Conservation (phyloP, 2,113 vertebrate genomes). For the Melanerpes formicivorus region DNA sequence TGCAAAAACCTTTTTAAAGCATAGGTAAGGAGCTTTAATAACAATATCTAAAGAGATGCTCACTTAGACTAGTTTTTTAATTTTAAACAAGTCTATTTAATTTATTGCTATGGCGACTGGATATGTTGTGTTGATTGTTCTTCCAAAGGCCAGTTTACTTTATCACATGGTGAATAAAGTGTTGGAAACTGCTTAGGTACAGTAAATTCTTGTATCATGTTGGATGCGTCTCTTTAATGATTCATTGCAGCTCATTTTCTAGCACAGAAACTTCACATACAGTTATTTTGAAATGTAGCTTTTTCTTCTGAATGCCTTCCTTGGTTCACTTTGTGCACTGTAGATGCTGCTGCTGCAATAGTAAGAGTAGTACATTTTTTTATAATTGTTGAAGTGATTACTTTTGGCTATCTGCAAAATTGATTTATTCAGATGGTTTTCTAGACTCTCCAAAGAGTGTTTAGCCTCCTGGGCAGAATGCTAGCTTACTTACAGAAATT, state of each 20-base stretch:
- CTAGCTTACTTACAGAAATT: neutral
- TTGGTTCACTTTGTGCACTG: neutral
- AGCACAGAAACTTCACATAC: neutral
- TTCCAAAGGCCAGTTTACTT: neutral
- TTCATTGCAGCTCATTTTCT: slow-evolving; percentile 2
- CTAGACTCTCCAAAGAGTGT: neutral
- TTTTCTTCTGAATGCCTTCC: neutral
- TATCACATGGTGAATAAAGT: neutral
- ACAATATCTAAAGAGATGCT: neutral
- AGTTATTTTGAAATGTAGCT: neutral
- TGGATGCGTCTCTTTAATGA: neutral
- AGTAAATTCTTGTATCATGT: neutral
- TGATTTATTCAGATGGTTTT: neutral
- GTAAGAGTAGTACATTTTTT: neutral
- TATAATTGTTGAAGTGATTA: neutral
- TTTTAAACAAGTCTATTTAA: neutral
- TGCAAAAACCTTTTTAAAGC: slow-evolving; percentile 23
- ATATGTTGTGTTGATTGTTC: neutral
- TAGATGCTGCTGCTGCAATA: neutral
- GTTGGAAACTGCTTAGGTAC: neutral
- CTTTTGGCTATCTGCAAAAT: neutral
- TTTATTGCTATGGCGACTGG: neutral
- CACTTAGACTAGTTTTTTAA: neutral
- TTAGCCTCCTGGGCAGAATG: neutral
- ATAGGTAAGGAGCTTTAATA: neutral